These are phyloP conservation scores for Amblyraja radiata DNA, from an alignment of 2,797 vertebrate species.

Conservation along the genomic window DNA sequence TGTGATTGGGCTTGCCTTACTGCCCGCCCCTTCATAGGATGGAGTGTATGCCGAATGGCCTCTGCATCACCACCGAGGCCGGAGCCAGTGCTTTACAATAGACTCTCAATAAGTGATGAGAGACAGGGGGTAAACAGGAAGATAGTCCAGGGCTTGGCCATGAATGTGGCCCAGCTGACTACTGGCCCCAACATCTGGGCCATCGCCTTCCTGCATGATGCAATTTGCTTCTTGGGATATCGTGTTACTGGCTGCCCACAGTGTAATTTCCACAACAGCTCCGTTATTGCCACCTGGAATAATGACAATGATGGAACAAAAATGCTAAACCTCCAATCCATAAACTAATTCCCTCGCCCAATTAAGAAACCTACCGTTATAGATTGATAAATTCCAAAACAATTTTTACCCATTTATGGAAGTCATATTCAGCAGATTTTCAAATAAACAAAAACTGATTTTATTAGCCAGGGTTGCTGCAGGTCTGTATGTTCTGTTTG, in stretches of 20 bases:
- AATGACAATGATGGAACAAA: neutral
- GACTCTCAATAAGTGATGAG: too few species aligned
- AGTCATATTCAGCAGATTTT: neutral
- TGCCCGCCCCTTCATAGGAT: too few species aligned
- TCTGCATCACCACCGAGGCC: too few species aligned
- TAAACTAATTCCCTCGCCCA: neutral
- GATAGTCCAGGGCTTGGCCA: too few species aligned
- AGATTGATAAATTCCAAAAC: neutral
- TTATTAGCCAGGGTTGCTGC: neutral
- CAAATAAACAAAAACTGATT: slow-evolving; percentile 12
- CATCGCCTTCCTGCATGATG: too few species aligned
- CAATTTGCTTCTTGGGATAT: neutral
- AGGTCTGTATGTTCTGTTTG: neutral
- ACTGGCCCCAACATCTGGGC: too few species aligned
- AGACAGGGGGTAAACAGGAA: too few species aligned
- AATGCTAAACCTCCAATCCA: neutral
- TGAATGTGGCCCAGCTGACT: too few species aligned
- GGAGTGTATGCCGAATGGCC: too few species aligned
- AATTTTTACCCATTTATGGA: neutral
- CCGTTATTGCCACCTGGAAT: neutral
- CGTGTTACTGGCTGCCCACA: neutral
- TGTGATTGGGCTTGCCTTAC: too few species aligned
- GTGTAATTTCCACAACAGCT: neutral
- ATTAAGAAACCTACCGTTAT: neutral
- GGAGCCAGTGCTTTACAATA: too few species aligned